Percentiles rank a stretch among this genome's conserved stretches.
These are phyloP conservation scores for Champsocephalus esox DNA, from an alignment of 2,797 vertebrate species.

Conservation along the genomic window DNA sequence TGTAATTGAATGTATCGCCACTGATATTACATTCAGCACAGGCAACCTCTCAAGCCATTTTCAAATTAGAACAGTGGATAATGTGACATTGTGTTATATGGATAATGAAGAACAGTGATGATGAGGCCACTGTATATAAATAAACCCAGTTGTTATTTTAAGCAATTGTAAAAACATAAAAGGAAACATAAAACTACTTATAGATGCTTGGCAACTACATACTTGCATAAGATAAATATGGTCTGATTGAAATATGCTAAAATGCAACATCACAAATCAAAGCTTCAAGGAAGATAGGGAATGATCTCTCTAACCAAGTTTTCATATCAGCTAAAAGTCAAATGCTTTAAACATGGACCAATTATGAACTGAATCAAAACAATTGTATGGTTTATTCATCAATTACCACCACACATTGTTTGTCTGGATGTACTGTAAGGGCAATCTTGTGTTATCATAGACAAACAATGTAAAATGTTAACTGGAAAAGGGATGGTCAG, in stretches of 20 bases:
- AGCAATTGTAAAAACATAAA: too few species aligned
- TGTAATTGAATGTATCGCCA: slow-evolving; percentile 47
- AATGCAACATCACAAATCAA: neutral
- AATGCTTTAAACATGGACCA: neutral
- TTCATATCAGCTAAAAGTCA: neutral
- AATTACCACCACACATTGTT: neutral
- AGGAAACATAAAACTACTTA: neutral
- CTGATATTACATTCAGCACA: slow-evolving; percentile 44
- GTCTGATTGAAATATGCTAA: neutral
- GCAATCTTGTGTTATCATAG: neutral
- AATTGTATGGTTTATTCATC: neutral
- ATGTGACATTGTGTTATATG: slow-evolving; percentile 18
- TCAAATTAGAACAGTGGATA: slow-evolving; percentile 53
- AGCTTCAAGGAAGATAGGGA: neutral
- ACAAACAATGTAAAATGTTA: neutral
- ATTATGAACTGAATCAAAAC: slow-evolving; percentile 1
- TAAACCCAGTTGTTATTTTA: neutral
- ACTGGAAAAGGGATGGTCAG: neutral
- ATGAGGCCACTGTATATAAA: slow-evolving; percentile 12
- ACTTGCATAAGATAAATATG: neutral
- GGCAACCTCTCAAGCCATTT: slow-evolving; percentile 45
- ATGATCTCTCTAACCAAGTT: neutral
- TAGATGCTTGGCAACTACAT: slow-evolving; percentile 5
- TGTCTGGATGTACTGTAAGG: neutral
- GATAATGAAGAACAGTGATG: slow-evolving; percentile 31